Percentiles rank a stretch among this genome's conserved stretches.
phyloP scores from a whole-genome alignment of 2,113 vertebrate species.

The Cephalopholis sonnerati region DNA sequence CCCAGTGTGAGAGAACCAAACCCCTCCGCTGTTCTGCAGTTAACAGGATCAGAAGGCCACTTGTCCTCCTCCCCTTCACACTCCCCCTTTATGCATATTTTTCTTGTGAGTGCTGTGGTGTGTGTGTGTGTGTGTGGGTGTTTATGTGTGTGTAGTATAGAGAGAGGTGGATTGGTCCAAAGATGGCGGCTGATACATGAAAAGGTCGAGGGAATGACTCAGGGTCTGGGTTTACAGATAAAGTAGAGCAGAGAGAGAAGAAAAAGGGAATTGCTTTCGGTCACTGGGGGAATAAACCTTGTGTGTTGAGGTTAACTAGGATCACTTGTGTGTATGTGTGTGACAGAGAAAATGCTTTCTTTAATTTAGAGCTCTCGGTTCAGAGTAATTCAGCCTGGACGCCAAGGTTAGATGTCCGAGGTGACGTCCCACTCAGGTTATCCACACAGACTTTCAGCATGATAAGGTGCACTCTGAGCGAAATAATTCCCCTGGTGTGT shows the following conservation, averaged over 20 bases:
- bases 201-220: conserved; percentile 45
- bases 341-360: conserved; percentile 46
- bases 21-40: conserved; percentile 54
- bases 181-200: conserved; percentile 42
- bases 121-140: conserved; percentile 15
- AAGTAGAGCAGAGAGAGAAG: conserved; percentile 39
- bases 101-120: not conserved
- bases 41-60: conserved; percentile 66
- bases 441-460: not conserved
- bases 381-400: conserved; percentile 8
- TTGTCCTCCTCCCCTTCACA: conserved; percentile 45
- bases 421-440: conserved; percentile 27
- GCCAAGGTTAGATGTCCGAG: conserved; percentile 33
- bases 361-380: conserved; percentile 36
- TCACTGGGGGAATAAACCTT: conserved; percentile 52
- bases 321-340: conserved; percentile 28
- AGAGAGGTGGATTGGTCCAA: conserved; percentile 8
- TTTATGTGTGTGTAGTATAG: conserved; percentile 16
- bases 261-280: conserved; percentile 57
- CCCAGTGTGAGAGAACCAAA: conserved; percentile 39
- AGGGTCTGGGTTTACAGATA: conserved; percentile 50
- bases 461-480: not conserved
- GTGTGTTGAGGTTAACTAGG: conserved; percentile 49
- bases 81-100: conserved; percentile 48
- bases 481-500: not conserved